Base-by-base conservation (phyloP, 2,888 invertebrate species). In the Agelastica alni region DNA sequence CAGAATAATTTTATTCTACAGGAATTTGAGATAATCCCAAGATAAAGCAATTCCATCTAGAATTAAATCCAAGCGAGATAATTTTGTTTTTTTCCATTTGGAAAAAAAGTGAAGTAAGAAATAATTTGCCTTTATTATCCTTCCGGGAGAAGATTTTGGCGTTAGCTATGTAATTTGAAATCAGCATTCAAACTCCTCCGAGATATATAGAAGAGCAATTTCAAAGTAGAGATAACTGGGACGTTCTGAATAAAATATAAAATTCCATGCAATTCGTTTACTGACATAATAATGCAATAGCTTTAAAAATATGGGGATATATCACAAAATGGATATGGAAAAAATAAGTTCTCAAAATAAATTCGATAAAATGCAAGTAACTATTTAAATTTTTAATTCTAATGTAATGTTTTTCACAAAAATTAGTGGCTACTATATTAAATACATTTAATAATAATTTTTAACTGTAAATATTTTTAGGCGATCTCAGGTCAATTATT, bases 161-260 rank as follows among this genome's bases (percentile, higher is more conserved):
- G 47, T 32, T 47, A 14, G 32, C 37, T 18, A 18, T 56, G 44
- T 54, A 55, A 64, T 67, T 67, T 59, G 56, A 66, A 69, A 69
- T 70, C 69, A 63, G 62, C 65, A 68, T 64, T 34, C 55, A 44
- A 51, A 56, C 58, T 67, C 69, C 69, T 60, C 43, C 45, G 69
- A 63, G 68, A 69, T 61, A 66, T 61, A 66, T 67, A 60, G 52
- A 26, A 59, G 58, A 61, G 68, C 69, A 69, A 70, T 72, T 68
- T 66, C 68, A 62, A 67, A 70, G 61, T 69, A 68, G 67, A 71
- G 71, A 70, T 70, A 68, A 68, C 69, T 64, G 62, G 70, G 68
- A 72, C 68, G 72, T 68, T 69, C 68, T 67, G 71, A 70, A 72
- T 72, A 72, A 73, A 72, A 72, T 72, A 70, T 70, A 67, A 68